A percentile compares a stretch with the other conserved stretches of the same genome.
Conservation (phyloP, 2,797 vertebrate genomes). For the Podarcis lilfordi region DNA sequence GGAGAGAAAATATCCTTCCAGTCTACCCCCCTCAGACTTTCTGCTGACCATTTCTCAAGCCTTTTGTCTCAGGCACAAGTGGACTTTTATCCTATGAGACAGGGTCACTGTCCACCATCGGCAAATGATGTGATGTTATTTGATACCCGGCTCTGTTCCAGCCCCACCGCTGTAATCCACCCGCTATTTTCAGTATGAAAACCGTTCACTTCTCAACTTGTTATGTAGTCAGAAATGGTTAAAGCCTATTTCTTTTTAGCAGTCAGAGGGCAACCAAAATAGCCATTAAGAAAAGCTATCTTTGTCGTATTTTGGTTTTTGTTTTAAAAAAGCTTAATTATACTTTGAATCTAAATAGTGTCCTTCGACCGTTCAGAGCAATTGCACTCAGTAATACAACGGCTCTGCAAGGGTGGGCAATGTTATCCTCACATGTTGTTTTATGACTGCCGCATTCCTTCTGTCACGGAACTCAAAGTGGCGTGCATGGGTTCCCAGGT, state of each 20-base stretch:
- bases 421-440: not conserved
- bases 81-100: conserved; percentile 66
- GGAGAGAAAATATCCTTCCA: conserved; percentile 42
- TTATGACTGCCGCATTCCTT: not conserved
- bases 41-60: conserved; percentile 60
- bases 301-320: not conserved
- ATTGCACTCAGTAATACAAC: not conserved
- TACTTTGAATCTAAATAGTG: too few relatives aligned
- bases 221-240: conserved; percentile 63
- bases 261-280: conserved; percentile 62
- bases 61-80: conserved; percentile 51
- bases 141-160: conserved; percentile 66
- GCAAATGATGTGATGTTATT: conserved; percentile 71
- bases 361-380: too few relatives aligned
- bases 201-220: conserved; percentile 49
- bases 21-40: conserved; percentile 43
- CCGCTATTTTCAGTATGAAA: conserved; percentile 62
- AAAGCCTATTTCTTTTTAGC: conserved; percentile 25
- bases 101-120: conserved; percentile 71
- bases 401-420: not conserved
- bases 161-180: conserved; percentile 14
- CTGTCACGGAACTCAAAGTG: too few relatives aligned
- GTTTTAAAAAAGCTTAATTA: too few relatives aligned
- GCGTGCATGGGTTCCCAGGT: too few relatives aligned
- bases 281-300: conserved; percentile 31